Percentiles rank a stretch among this genome's conserved stretches.
These are phyloP conservation scores for Scaptomyza cyrtandrae DNA, from an alignment of 2,888 invertebrate genomes.

Conservation along the genomic window DNA sequence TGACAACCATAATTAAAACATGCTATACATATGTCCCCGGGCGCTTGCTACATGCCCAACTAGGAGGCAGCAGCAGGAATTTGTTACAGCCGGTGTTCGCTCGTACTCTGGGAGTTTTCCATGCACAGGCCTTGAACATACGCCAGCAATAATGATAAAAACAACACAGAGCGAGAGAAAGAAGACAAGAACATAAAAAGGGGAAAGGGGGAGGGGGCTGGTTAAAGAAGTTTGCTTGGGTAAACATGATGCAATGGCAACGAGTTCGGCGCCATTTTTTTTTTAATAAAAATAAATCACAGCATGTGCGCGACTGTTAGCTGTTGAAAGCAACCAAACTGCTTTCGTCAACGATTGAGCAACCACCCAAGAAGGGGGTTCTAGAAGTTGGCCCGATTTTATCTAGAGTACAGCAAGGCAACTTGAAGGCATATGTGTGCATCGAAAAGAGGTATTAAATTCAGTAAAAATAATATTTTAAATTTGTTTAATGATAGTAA, in stretches of 20 bases:
- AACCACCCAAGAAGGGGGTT: not conserved
- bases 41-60: slow-evolving; percentile 21
- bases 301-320: slow-evolving; percentile 43
- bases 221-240: slow-evolving; percentile 1
- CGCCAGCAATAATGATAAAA: slow-evolving; percentile 28
- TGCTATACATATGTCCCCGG: slow-evolving; percentile 42
- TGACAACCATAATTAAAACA: slow-evolving; percentile 67
- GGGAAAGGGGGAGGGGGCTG: not conserved
- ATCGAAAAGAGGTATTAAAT: not conserved
- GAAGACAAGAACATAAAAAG: slow-evolving; percentile 24
- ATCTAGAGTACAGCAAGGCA: slow-evolving; percentile 8
- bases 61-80: slow-evolving; percentile 17
- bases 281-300: slow-evolving; percentile 63
- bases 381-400: not conserved
- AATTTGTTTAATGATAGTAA: no score
- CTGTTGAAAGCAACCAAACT: slow-evolving; percentile 34
- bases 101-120: slow-evolving; percentile 13
- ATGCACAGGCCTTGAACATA: slow-evolving; percentile 22
- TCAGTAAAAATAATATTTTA: no score
- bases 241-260: slow-evolving; percentile 25
- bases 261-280: slow-evolving; percentile 36
- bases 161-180: slow-evolving; percentile 13
- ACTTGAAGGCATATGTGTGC: slow-evolving; percentile 5
- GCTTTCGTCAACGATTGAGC: slow-evolving; percentile 35
- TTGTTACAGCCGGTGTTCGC: slow-evolving; percentile 10